These are phyloP conservation scores for Cephalotes varians DNA, from an alignment of 2,888 invertebrate species.

Conservation along the genomic window DNA sequence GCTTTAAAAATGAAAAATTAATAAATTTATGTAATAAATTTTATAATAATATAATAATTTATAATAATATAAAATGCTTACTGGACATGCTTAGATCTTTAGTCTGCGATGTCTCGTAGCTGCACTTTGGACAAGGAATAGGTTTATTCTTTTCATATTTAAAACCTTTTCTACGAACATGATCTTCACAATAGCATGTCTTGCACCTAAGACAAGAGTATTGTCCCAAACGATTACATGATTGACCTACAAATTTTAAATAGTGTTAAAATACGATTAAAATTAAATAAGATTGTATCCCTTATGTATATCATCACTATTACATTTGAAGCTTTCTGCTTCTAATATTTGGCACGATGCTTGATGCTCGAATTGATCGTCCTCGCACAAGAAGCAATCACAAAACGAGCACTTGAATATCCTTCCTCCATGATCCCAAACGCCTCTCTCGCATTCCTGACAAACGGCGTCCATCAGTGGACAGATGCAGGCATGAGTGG, in stretches of 20 bases:
- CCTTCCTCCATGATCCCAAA: constrained; percentile 98
- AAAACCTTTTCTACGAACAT: constrained; percentile 96
- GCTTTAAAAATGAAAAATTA: constrained; percentile 86
- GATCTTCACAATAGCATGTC: constrained; percentile 98
- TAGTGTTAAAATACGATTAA: constrained; percentile 95
- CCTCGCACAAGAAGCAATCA: constrained; percentile 95
- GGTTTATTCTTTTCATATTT: constrained; percentile 94
- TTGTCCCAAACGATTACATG: constrained; percentile 97
- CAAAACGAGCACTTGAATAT: constrained; percentile 97
- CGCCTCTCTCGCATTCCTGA: constrained; percentile 96
- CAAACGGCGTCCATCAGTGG: constrained; percentile 95
- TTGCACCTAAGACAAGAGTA: constrained; percentile 98
- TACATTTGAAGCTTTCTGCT: constrained; percentile 97
- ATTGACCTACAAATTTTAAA: constrained; percentile 91
- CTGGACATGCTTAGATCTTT: constrained; percentile 98
- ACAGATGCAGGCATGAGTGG: constrained; percentile 96
- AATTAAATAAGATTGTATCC: constrained; percentile 32
- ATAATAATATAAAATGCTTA: constrained; percentile 85
- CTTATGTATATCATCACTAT: constrained; percentile 74
- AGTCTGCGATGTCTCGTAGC: constrained; percentile 96
- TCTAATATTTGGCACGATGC: constrained; percentile 98
- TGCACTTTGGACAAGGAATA: constrained; percentile 97
- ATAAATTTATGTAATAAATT: constrained; percentile 23
- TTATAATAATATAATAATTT: neutral
- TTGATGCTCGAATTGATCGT: constrained; percentile 99